Evolutionary conservation across 1,140 invertebrate species (phyloP), one percentile per base, ranked within the genome.

Genomic region (Oreohelix idahoensis): DNA sequence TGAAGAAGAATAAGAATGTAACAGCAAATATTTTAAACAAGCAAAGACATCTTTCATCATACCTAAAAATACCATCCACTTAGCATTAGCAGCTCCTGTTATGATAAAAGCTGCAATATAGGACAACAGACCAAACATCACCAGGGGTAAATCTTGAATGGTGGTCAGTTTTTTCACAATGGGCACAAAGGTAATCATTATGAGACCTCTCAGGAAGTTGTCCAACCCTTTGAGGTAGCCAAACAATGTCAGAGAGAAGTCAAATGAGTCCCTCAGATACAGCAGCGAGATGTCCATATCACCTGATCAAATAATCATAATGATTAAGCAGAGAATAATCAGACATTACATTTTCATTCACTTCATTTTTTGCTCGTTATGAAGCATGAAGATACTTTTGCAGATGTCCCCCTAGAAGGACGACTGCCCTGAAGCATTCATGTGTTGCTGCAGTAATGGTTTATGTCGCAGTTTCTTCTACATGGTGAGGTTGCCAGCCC

Each of bases 171-270:
- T 79, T 69, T 88, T 87, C 13, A 88, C 45, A 2, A 66, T 29
- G 0, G 93, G 92, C 69, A 92, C 86, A 20, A 89, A 83, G 29
- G 90, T 80, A 0, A 93, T 75, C 13, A 94, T 86, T 13, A 89
- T 85, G 35, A 92, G 35, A 38, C 92, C 93, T 73, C 90, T 87
- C 0, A 93, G 76, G 39, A 88, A 91, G 84, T 92, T 92, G 79
- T 93, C 92, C 26, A 90, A 70, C 15, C 91, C 93, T 85, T 91
- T 92, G 75, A 90, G 93, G 75, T 91, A 90, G 2, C 90, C 92
- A 85, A 92, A 93, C 10, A 85, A 89, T n/a, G 88, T 86, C 81
- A 91, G 90, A 26, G 86, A 87, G 93, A 93, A 94, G 29, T 82
- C 92, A 51, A 93, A 88, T 20, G 85, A 85, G 8, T 83, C 79